These are phyloP conservation scores for Invenusta paracnida DNA, from an alignment of 2,888 invertebrate species.

Conservation along the genomic window DNA sequence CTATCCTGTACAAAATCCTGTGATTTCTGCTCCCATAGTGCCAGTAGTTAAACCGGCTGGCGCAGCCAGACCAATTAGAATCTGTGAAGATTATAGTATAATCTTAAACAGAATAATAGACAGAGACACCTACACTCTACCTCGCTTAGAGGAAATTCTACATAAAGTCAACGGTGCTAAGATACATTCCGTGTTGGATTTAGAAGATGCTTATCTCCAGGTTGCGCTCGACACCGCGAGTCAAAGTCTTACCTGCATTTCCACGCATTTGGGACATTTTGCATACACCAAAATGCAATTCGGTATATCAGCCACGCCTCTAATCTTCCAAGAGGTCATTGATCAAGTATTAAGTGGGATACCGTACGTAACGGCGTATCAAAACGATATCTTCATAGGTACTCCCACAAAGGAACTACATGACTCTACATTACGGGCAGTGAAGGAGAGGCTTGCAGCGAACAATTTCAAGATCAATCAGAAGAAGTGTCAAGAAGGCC, in stretches of 20 bases:
- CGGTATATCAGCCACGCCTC: background rate
- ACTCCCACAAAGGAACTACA: background rate
- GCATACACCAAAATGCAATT: background rate
- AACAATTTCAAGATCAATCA: conserved; percentile 1
- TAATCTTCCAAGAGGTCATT: background rate
- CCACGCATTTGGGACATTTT: background rate
- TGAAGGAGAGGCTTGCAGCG: background rate
- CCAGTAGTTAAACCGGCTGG: background rate
- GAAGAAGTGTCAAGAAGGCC: background rate
- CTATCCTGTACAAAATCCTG: background rate
- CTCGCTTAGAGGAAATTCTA: no score
- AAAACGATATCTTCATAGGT: background rate
- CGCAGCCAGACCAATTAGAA: background rate
- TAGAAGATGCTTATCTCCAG: background rate
- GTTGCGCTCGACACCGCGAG: background rate
- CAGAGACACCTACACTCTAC: background rate
- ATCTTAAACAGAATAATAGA: conserved; percentile 22
- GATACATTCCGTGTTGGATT: background rate
- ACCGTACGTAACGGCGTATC: background rate
- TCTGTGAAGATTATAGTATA: background rate
- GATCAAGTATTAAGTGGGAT: background rate
- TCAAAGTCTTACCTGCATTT: background rate
- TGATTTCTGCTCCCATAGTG: background rate
- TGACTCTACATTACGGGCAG: background rate
- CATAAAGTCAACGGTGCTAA: background rate